These are phyloP conservation scores for Siphamia tubifer DNA, from an alignment of 2,113 vertebrate species.

Conservation along the genomic window DNA sequence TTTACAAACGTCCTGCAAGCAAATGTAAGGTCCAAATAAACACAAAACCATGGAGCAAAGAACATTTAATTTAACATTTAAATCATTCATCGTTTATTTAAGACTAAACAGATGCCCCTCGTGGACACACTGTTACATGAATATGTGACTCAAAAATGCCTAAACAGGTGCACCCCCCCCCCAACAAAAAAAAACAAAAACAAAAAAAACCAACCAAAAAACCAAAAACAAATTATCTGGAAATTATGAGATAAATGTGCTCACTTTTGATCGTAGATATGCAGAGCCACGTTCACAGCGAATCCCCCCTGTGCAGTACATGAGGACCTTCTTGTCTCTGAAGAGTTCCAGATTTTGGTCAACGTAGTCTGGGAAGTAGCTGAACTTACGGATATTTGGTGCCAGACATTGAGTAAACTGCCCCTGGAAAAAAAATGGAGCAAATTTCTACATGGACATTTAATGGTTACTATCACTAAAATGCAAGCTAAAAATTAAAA, in stretches of 20 bases:
- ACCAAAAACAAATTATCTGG: too few species aligned
- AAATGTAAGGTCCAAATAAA: neutral
- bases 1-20: slow-evolving; percentile 87
- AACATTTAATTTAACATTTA: too few species aligned
- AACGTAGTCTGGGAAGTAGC: slow-evolving; percentile 95
- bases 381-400: slow-evolving; percentile 97
- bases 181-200: too few species aligned
- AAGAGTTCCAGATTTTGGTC: slow-evolving; percentile 94
- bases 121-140: neutral
- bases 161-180: too few species aligned
- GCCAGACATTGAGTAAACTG: slow-evolving; percentile 91
- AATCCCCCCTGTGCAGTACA: slow-evolving; percentile 98
- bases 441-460: too few species aligned
- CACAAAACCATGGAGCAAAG: too few species aligned
- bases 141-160: neutral
- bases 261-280: slow-evolving; percentile 92
- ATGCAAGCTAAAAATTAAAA: too few species aligned
- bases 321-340: slow-evolving; percentile 89
- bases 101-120: neutral
- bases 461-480: too few species aligned
- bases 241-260: too few species aligned
- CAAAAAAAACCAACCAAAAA: neutral
- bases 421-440: slow-evolving; percentile 81
- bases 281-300: slow-evolving; percentile 95
- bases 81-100: too few species aligned